Base-by-base conservation (phyloP, 2,113 vertebrate genomes). In the Axis porcinus region DNA sequence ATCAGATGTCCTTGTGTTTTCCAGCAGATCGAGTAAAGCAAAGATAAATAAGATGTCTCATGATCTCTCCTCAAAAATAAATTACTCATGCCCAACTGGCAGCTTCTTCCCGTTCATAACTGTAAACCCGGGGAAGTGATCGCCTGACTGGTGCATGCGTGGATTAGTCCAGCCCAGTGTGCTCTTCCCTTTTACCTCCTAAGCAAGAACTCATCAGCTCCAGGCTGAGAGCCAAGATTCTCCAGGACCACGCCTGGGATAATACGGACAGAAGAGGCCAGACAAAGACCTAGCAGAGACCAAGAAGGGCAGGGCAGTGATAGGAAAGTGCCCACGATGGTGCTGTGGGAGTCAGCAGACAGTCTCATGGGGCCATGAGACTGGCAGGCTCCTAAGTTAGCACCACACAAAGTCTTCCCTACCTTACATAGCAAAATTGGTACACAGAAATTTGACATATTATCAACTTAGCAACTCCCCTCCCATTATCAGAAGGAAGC, bases 161-260 rank as follows among this genome's bases (percentile, higher is more conserved):
- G 83, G 76, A 81, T 96, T 97, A 87, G 57, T 91, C 91, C 36
- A 95, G 57, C 85, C 87, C 94, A 85, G 54, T 0, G 1, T 92
- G 87, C 62, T 89, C 55, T 85, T 94, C 47, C 85, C 74, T 89
- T 89, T 84, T 2, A 91, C 33, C 74, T 89, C 94, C 84, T 81
- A 89, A 94, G 90, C 94, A 97, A 96, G 55, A 95, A 87, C 55
- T 95, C 33, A 2, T 84, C 94, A 96, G 92, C 57, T 92, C 55
- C 54, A 92, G 78, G 84, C 57, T 92, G 36, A 87, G 43, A 40
- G 86, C n/a, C 85, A 96, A 79, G 57, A 92, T 81, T 95, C 79
- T 86, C 82, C 79, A 93, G 97, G 91, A 85, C 58, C n/a, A n/a
- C 16, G 5, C 45, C 76, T 30, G 45, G 40, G 76, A 85, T 50